Conservation (phyloP, 2,797 vertebrate genomes). For the Arctocebus calabarensis region DNA sequence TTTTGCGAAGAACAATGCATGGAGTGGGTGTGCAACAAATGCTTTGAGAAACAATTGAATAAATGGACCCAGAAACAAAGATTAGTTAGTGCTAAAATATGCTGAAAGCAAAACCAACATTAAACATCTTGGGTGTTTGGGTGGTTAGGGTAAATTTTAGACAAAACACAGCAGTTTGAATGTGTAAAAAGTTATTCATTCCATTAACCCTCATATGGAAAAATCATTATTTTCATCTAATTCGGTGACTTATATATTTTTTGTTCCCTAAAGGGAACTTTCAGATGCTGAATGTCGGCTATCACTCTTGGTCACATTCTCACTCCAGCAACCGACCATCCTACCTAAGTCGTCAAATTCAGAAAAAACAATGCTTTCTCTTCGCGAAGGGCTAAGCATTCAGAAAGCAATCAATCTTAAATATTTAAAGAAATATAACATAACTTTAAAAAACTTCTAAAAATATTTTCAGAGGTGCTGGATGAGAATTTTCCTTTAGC, state of each 20-base stretch:
- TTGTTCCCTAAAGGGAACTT: background rate
- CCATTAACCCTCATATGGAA: constrained; percentile 34
- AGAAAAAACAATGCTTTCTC: constrained; percentile 44
- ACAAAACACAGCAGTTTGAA: background rate
- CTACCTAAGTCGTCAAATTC: background rate
- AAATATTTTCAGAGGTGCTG: background rate
- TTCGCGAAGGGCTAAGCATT: constrained; percentile 20
- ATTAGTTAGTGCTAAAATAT: background rate
- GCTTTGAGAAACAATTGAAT: constrained; percentile 35
- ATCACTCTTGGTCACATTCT: background rate
- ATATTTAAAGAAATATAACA: background rate
- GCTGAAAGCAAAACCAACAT: background rate
- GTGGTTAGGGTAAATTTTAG: background rate
- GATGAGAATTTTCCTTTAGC: background rate
- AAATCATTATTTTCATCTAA: constrained; percentile 41
- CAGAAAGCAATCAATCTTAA: background rate
- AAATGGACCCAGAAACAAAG: constrained; percentile 51
- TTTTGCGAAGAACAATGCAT: constrained; percentile 31
- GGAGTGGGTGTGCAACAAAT: background rate
- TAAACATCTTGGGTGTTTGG: constrained; percentile 18
- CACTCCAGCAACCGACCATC: background rate
- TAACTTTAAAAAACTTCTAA: constrained; percentile 42
- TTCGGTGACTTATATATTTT: background rate
- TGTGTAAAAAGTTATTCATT: background rate
- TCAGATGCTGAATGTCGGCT: background rate